Evolutionary conservation across 2,113 vertebrate genomes (phyloP).

Genomic region (Labeo catla): DNA sequence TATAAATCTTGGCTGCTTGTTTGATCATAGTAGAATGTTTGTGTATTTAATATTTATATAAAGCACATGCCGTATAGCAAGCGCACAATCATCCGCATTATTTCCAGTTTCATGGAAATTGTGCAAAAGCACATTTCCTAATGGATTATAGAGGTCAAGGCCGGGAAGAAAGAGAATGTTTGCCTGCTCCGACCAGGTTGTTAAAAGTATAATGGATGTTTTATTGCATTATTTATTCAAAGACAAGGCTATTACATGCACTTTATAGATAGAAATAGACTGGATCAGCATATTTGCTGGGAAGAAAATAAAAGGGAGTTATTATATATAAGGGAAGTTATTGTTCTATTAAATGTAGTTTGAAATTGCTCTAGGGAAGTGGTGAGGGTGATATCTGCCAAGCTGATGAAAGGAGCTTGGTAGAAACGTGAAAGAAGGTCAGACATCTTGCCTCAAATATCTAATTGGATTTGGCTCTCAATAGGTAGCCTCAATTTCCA

Average conservation of each 20-base stretch:
- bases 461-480: slow-evolving; percentile 66
- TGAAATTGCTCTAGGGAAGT: slow-evolving; percentile 44
- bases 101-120: slow-evolving; percentile 21
- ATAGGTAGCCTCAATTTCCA: slow-evolving; percentile 42
- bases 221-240: slow-evolving; percentile 46
- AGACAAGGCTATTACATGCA: slow-evolving; percentile 42
- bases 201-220: slow-evolving; percentile 25
- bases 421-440: slow-evolving; percentile 61
- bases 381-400: slow-evolving; percentile 46
- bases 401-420: slow-evolving; percentile 63
- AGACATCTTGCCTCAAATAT: slow-evolving; percentile 63
- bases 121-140: background rate
- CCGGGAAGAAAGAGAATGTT: background rate
- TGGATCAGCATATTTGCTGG: slow-evolving; percentile 62
- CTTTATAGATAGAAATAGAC: slow-evolving; percentile 43
- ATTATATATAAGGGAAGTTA: slow-evolving; percentile 66
- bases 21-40: background rate
- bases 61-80: background rate
- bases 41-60: background rate
- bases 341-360: slow-evolving; percentile 68
- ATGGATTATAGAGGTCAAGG: background rate
- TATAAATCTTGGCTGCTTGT: background rate
- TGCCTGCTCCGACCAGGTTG: background rate
- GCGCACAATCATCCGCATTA: background rate
- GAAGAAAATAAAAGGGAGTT: slow-evolving; percentile 64